Base-by-base conservation (phyloP, 2,113 vertebrate species). In the Phaetusa simplex region DNA sequence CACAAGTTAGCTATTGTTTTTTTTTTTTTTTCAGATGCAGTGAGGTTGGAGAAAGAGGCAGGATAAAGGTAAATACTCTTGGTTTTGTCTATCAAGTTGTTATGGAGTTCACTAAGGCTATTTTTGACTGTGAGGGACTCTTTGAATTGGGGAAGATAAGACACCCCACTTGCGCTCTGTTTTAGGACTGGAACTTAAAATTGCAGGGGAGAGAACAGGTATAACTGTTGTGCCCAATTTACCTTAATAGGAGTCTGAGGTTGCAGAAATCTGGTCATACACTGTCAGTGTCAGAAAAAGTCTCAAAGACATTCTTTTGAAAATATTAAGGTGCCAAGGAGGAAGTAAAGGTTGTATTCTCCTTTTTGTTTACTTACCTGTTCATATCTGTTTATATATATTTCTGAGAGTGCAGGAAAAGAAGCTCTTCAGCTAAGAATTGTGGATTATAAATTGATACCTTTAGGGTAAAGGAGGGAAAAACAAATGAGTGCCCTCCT, bases 161-260 rank as follows among this genome's bases (percentile, higher is more conserved):
- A 74, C 58, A 82, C 52, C 66, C 78, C 20, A 56, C 77, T 91
- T 91, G 73, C 53, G 69, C 34, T 88, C 56, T 67, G 29, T 50
- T 95, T 93, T 93, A 95, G 78, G 47, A 85, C n/a, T 50, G 58
- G 53, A 58, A 93, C 83, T 93, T 84, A 59, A 94, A 97, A 96
- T 72, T 94, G 69, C 43, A 72, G 73, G 61, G 56, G 52, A 93
- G 65, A 80, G 73, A 94, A 55, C 27, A 38, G 34, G 14, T 79
- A 13, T 59, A 87, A 52, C 56, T 82, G 66, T 88, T 86, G 49
- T 73, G 21, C 45, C 53, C 43, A 72, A 82, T 94, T 95, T 92
- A 69, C 67, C 66, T 86, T 93, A 94, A 95, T 79, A 65, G 53
- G 43, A n/a, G 36, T 58, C 43, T 65, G 66, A 79, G 67, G 70